Evolutionary conservation across 30 jellyfish, hydroid and myxozoan genomes (phyloP), one percentile per base, ranked within the genome.

Genomic region (Hydractinia symbiolongicarpus): DNA sequence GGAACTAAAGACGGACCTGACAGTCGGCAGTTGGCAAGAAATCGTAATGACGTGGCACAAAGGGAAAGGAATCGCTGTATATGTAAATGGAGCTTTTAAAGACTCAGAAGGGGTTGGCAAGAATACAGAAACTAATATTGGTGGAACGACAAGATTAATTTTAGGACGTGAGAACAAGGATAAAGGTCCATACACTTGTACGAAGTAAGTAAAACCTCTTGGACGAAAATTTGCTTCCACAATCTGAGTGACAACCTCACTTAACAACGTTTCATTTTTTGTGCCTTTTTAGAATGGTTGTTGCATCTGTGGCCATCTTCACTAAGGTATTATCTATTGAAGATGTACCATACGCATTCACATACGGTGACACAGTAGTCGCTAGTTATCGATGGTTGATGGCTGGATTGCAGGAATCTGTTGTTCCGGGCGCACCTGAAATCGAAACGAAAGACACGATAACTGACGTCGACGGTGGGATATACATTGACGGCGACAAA

Each of bases 11-110:
- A 86, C 98, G 5, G 96, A 87, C 52, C 76, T 91, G 8, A 87
- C 96, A 53, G 88, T 93, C 76, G 86, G 78, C 69, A 72, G 82
- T n/a, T 91, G 98, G 98, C 95, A 91, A 84, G 96, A 91, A 54
- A 91, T 91, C 66, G 96, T 91, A 7, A 86, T 91, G 98, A 91
- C 96, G 72, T 91, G 98, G 98, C 95, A 91, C 62, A 83, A 79
- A 50, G 86, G 71, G 76, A 86, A 86, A 81, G 98, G 98, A 50
- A 64, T 91, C 77, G 75, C 91, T 61, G 69, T 91, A 4, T 91
- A 82, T 78, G 96, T 91, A 15, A 91, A 91, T 61, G 98, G 98
- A 13, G 98, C 98, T 0, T 91, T 91, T 79, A 91, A 86, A 56
- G 98, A 91, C 74, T 83, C 97, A 4, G 91, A 87, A 64, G 88